Evolutionary conservation across 2,113 vertebrate genomes (phyloP).

Genomic region (Galeopterus variegatus): DNA sequence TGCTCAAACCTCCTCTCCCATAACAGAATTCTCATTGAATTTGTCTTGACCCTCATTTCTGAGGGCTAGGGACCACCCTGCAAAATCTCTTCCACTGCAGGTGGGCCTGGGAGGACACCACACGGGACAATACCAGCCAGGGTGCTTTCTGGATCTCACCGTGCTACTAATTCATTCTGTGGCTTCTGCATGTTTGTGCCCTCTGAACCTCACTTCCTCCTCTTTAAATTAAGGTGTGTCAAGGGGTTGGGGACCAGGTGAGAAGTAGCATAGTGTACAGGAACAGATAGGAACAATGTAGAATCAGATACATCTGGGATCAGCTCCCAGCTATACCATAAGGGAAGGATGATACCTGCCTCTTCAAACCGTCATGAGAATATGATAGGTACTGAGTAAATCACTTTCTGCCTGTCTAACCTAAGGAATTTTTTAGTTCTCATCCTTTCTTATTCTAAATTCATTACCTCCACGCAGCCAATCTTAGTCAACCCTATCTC

Average conservation of each 20-base stretch:
- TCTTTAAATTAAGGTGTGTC: neutral
- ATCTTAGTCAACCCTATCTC: neutral
- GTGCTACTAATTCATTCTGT: neutral
- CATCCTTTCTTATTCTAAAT: neutral
- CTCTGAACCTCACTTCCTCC: neutral
- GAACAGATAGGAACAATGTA: neutral
- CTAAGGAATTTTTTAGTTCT: neutral
- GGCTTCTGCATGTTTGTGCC: neutral
- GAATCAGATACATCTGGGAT: neutral
- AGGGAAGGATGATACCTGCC: neutral
- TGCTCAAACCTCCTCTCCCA: neutral
- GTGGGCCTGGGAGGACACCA: neutral
- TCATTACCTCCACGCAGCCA: neutral
- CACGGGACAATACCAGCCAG: neutral
- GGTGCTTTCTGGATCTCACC: neutral
- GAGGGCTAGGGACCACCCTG: neutral
- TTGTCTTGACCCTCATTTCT: neutral
- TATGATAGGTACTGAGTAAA: neutral
- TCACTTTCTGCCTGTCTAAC: neutral
- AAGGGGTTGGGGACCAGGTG: neutral
- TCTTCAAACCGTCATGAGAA: neutral
- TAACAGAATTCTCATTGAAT: neutral
- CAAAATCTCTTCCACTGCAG: neutral
- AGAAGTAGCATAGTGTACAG: neutral
- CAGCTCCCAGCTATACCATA: neutral